Percentiles rank a stretch among this genome's conserved stretches.
Evolutionary conservation across 2,113 vertebrate genomes (phyloP).

Genomic region (Rhizomys pruinosus): DNA sequence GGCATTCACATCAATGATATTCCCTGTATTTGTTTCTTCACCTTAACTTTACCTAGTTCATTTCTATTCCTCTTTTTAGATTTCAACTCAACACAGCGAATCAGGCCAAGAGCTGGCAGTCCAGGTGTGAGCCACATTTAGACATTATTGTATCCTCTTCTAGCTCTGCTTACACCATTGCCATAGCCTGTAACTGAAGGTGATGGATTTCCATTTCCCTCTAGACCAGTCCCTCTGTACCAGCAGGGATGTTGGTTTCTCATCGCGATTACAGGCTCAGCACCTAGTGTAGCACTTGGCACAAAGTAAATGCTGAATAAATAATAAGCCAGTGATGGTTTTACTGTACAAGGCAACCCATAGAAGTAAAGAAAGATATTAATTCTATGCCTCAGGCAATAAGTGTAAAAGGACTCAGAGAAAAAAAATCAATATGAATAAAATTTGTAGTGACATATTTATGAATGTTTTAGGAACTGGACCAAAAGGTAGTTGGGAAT

Average conservation of each 20-base stretch:
- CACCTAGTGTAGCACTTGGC: neutral
- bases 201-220: neutral
- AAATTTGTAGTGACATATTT: slow-evolving; percentile 63
- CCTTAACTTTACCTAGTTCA: neutral
- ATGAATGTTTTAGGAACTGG: slow-evolving; percentile 62
- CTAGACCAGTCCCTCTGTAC: too few relatives aligned
- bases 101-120: neutral
- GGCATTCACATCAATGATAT: neutral
- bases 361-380: neutral
- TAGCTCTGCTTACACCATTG: neutral
- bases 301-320: neutral
- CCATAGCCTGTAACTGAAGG: neutral
- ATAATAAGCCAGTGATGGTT: neutral
- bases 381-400: slow-evolving; percentile 9
- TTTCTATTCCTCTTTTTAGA: neutral
- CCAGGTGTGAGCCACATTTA: neutral
- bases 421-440: slow-evolving; percentile 68
- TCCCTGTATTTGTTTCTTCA: neutral
- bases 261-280: neutral
- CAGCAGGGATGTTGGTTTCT: neutral
- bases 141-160: neutral
- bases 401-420: slow-evolving; percentile 53
- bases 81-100: neutral
- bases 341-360: neutral
- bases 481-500: slow-evolving; percentile 36